Percentiles rank a stretch among this genome's conserved stretches.
Conservation (phyloP, 2,113 vertebrate genomes). For the Poeciliopsis turrubarensis region DNA sequence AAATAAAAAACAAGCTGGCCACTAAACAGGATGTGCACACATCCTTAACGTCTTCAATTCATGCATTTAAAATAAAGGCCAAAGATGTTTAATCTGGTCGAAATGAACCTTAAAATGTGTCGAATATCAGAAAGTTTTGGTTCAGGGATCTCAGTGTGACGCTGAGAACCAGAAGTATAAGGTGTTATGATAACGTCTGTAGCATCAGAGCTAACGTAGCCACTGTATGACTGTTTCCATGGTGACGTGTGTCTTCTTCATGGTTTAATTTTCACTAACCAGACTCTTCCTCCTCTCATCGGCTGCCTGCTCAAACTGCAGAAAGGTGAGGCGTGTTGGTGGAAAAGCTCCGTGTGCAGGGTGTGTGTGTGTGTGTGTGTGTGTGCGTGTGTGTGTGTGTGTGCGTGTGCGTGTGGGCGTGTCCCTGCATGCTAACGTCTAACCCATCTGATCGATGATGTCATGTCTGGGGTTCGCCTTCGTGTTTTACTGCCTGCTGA, state of each 20-base stretch:
- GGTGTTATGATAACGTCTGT: background rate
- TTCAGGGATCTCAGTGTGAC: no score
- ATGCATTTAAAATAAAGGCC: no score
- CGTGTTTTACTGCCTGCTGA: background rate
- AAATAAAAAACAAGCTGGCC: no score
- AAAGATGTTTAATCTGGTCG: no score
- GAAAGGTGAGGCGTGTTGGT: constrained; percentile 71
- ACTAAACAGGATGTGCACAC: no score
- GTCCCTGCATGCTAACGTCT: constrained; percentile 46
- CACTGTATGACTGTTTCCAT: constrained; percentile 8
- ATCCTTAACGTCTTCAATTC: no score
- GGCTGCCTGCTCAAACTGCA: constrained; percentile 44
- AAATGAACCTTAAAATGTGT: no score
- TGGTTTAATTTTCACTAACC: constrained; percentile 35
- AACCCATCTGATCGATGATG: constrained; percentile 6
- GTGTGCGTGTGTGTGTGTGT: constrained; percentile 37
- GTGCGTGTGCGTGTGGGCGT: constrained; percentile 21
- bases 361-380: background rate
- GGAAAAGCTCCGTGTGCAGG: constrained; percentile 35
- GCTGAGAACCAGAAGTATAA: no score
- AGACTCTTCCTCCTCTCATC: constrained; percentile 36
- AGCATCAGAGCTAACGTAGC: background rate
- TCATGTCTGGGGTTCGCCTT: constrained; percentile 1
- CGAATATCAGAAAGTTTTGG: no score
- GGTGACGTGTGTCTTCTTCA: constrained; percentile 6